Evolutionary conservation across 2,888 invertebrate genomes (phyloP).

Genomic region (Drosophila monieri): DNA sequence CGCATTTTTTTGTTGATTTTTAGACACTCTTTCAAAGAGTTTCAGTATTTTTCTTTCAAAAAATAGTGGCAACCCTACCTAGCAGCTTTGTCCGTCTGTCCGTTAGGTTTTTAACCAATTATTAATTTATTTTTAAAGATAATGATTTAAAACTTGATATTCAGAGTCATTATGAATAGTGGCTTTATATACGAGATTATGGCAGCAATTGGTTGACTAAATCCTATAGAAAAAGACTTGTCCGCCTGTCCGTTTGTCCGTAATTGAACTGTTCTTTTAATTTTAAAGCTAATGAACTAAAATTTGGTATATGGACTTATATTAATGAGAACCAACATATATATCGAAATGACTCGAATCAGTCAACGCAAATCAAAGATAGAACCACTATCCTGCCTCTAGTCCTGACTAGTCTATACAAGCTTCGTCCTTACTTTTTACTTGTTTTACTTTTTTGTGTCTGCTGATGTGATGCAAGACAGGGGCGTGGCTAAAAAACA

Average conservation of each 20-base stretch:
- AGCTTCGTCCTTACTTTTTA: not conserved
- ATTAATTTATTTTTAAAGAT: too few relatives aligned
- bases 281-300: not conserved
- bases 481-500: slow-evolving; percentile 9
- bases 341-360: too few relatives aligned
- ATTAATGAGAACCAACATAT: not conserved
- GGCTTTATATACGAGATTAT: too few relatives aligned
- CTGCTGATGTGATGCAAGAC: slow-evolving; percentile 13
- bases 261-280: not conserved
- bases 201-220: too few relatives aligned
- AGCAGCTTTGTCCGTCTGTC: too few relatives aligned
- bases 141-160: too few relatives aligned
- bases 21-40: not conserved
- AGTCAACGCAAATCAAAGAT: too few relatives aligned
- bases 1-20: not conserved
- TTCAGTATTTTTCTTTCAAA: not conserved
- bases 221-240: too few relatives aligned
- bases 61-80: not conserved
- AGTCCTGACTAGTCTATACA: not conserved
- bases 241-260: too few relatives aligned
- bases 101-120: too few relatives aligned
- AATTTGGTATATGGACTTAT: not conserved
- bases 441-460: not conserved
- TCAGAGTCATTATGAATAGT: too few relatives aligned
- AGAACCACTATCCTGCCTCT: not conserved